phyloP scores from a whole-genome alignment of 37 sponge, comb jelly and placozoan species.

The Oscarella lobularis region DNA sequence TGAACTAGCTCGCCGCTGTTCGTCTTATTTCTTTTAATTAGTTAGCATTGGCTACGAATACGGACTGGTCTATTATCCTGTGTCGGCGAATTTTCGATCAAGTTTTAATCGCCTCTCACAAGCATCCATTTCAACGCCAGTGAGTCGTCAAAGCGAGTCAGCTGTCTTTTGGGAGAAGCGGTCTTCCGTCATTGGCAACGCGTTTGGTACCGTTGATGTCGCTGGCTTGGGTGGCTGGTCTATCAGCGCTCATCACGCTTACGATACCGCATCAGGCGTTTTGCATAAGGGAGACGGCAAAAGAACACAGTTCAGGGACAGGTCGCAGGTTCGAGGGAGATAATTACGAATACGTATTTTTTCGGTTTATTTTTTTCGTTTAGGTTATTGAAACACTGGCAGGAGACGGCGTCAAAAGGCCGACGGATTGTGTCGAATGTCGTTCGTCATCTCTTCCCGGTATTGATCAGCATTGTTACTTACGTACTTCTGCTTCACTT shows the following conservation, averaged over 20 bases:
- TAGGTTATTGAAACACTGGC: background rate
- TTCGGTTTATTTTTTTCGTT: too few species aligned
- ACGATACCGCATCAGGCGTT: background rate
- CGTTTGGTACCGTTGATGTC: background rate
- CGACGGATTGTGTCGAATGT: background rate
- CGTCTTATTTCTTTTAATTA: background rate
- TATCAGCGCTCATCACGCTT: background rate
- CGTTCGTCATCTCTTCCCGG: background rate
- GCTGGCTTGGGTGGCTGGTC: slow-evolving; percentile 1
- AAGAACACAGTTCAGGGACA: background rate
- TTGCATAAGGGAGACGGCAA: background rate
- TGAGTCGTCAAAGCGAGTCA: background rate
- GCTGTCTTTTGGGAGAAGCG: slow-evolving; percentile 1
- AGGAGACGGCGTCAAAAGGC: background rate
- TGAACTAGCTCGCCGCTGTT: background rate
- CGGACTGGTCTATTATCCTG: background rate
- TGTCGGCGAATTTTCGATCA: background rate
- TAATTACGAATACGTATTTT: background rate
- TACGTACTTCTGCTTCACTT: too few species aligned
- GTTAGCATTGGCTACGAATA: background rate
- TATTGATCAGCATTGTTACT: too few species aligned
- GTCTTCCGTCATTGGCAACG: background rate
- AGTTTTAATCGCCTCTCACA: background rate
- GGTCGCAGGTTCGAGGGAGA: background rate
- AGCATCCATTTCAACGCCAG: background rate